A percentile compares a stretch with the other conserved stretches of the same genome.
Evolutionary conservation across 2,113 vertebrate species (phyloP).

Genomic region (Syngnathus scovelli): DNA sequence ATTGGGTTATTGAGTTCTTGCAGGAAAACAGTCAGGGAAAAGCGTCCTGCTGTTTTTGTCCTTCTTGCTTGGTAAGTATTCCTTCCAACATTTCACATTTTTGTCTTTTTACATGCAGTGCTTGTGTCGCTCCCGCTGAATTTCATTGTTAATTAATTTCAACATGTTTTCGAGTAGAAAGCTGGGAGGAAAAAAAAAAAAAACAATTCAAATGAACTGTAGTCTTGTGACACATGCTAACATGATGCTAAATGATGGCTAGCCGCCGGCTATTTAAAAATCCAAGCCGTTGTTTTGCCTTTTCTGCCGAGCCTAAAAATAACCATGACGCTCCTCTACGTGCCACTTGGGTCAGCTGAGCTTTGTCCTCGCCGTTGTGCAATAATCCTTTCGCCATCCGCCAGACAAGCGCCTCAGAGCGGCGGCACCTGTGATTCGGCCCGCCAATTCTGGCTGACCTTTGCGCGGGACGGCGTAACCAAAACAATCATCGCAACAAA

Average conservation of each 20-base stretch:
- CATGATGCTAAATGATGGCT: background rate
- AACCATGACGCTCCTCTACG: conserved; percentile 4
- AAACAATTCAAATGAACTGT: background rate
- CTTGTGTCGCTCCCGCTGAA: background rate
- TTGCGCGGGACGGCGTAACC: conserved; percentile 43
- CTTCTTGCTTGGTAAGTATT: background rate
- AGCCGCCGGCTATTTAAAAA: background rate
- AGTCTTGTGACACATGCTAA: too few species aligned
- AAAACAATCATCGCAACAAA: conserved; percentile 49
- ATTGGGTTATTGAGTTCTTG: conserved; percentile 69
- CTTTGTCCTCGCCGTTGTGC: conserved; percentile 36
- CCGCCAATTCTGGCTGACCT: conserved; percentile 43
- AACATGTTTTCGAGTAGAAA: background rate
- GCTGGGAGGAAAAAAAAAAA: background rate
- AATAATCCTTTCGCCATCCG: conserved; percentile 42
- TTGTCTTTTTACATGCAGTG: background rate
- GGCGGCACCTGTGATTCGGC: conserved; percentile 38
- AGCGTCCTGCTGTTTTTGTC: background rate
- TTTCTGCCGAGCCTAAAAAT: conserved; percentile 30
- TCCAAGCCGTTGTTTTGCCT: background rate
- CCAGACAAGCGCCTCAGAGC: conserved; percentile 25
- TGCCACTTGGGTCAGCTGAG: conserved; percentile 38
- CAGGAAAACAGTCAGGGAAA: conserved; percentile 10
- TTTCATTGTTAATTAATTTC: background rate
- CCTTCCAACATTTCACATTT: background rate